A percentile compares a stretch with the other conserved stretches of the same genome.
Conservation (phyloP, 92 coral and sea anemone species). For the Palythoa grandis region DNA sequence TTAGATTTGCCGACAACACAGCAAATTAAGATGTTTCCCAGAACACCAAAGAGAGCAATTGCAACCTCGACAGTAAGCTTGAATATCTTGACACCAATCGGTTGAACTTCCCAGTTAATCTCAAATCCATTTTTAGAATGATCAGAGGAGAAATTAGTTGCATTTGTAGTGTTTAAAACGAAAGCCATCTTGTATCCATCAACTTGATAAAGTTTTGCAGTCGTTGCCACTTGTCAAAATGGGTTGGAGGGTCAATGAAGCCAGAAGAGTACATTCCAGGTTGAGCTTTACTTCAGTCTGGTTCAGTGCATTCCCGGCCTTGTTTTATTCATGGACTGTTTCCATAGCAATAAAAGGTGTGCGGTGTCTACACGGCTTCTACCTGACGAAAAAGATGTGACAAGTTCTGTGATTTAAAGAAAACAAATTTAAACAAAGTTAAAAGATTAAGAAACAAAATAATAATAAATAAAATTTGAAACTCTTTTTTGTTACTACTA, state of each 20-base stretch:
- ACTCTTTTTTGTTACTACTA: too few relatives aligned
- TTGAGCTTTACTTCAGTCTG: too few relatives aligned
- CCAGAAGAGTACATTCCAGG: too few relatives aligned
- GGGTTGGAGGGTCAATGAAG: not conserved
- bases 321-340: too few relatives aligned
- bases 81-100: slow-evolving; percentile 54
- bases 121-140: not conserved
- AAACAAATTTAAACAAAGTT: too few relatives aligned
- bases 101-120: slow-evolving; percentile 26
- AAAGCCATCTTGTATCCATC: slow-evolving; percentile 1
- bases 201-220: not conserved
- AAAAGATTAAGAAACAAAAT: too few relatives aligned
- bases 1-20: slow-evolving; percentile 63
- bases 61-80: slow-evolving; percentile 59
- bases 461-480: too few relatives aligned
- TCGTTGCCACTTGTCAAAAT: not conserved
- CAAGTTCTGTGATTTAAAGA: too few relatives aligned
- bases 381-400: too few relatives aligned
- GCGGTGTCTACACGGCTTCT: too few relatives aligned
- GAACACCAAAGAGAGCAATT: slow-evolving; percentile 69
- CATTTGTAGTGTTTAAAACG: not conserved
- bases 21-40: slow-evolving; percentile 78
- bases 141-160: not conserved
- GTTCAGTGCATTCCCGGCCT: too few relatives aligned
- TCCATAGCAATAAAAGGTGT: too few relatives aligned